Evolutionary conservation across 2,113 vertebrate species (phyloP).

Genomic region (Bothrops jararaca): DNA sequence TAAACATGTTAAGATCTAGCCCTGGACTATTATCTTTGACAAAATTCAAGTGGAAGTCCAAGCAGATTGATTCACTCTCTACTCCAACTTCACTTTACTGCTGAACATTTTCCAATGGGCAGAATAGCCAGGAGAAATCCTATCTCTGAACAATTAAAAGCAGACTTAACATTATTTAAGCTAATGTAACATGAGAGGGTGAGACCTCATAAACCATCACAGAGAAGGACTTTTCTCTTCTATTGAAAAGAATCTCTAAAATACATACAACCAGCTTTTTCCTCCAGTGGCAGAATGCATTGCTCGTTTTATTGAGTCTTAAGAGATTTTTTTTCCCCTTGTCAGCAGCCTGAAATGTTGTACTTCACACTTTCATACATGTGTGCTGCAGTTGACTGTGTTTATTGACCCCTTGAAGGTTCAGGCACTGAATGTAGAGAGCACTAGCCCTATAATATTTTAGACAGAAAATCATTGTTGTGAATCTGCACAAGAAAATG

Average conservation of each 20-base stretch:
- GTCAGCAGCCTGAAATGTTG: background rate
- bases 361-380: background rate
- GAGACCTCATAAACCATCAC: no score
- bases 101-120: slow-evolving; percentile 26
- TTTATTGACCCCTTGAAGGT: background rate
- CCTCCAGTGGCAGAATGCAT: background rate
- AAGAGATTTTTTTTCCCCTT: background rate
- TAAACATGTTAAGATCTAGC: slow-evolving; percentile 4
- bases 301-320: background rate
- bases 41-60: background rate
- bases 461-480: background rate
- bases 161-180: background rate
- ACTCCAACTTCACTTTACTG: background rate
- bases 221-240: background rate
- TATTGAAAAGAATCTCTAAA: background rate
- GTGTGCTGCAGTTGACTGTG: background rate
- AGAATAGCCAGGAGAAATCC: slow-evolving; percentile 11
- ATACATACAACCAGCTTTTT: background rate
- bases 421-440: background rate
- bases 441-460: background rate
- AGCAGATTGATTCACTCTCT: background rate
- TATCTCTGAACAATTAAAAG: background rate
- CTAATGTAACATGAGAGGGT: background rate
- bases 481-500: background rate
- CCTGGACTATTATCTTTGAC: background rate